phyloP scores from a whole-genome alignment of 2,888 invertebrate species.

The Sinopyrophorus schimmeli region DNA sequence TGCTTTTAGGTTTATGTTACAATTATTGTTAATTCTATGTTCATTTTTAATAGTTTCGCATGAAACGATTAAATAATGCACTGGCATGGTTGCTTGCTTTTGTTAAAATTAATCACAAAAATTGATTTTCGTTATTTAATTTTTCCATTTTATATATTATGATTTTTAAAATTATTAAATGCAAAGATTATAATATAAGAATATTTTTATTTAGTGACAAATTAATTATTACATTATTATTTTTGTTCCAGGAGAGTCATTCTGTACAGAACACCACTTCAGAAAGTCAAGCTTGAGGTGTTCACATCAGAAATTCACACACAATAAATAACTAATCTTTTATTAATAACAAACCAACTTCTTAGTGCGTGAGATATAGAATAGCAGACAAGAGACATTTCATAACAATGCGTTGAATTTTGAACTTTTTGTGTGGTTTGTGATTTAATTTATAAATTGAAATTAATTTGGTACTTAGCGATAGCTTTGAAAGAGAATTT shows the following conservation, averaged over 20 bases:
- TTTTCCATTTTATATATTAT: not conserved
- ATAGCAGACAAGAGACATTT: conserved; percentile 57
- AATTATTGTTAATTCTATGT: too few species aligned
- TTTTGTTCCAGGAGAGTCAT: conserved; percentile 59
- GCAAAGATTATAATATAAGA: not conserved
- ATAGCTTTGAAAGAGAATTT: conserved; percentile 22
- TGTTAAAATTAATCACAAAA: too few species aligned
- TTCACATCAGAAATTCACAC: conserved; percentile 36
- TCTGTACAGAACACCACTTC: conserved; percentile 64
- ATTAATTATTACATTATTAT: conserved; percentile 16
- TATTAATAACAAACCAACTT: conserved; percentile 51
- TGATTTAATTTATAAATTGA: conserved; percentile 18
- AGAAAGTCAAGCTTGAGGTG: conserved; percentile 62
- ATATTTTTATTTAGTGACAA: not conserved
- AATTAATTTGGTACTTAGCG: conserved; percentile 28
- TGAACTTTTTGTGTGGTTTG: conserved; percentile 24
- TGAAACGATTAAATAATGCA: too few species aligned
- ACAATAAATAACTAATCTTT: conserved; percentile 47
- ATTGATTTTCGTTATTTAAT: too few species aligned
- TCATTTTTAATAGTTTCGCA: too few species aligned
- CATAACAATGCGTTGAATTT: conserved; percentile 39
- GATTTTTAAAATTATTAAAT: not conserved
- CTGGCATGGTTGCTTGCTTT: too few species aligned
- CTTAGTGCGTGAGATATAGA: conserved; percentile 55
- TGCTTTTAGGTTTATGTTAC: too few species aligned